A percentile compares a stretch with the other conserved stretches of the same genome.
phyloP scores from a whole-genome alignment of 2,113 vertebrate genomes.

The Lasiurus cinereus region DNA sequence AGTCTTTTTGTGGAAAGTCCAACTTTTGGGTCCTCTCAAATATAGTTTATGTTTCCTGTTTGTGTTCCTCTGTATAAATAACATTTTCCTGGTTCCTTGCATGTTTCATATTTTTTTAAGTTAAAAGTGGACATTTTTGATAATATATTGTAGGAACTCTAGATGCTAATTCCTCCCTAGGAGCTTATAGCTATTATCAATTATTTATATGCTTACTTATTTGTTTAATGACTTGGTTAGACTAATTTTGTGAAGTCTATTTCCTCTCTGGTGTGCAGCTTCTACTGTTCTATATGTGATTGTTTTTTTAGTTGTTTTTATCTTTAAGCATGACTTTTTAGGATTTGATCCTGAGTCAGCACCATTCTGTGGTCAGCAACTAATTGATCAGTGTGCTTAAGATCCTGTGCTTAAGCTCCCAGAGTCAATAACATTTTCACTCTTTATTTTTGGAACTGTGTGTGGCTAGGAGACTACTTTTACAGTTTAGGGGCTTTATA shows the following conservation, averaged over 20 bases:
- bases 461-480: not conserved
- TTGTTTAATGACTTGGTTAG: not conserved
- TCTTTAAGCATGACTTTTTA: not conserved
- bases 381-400: not conserved
- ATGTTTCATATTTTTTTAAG: not conserved
- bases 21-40: not conserved
- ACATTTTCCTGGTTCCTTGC: not conserved
- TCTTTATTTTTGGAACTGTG: not conserved
- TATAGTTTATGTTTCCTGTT: not conserved
- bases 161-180: not conserved
- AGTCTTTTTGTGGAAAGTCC: not conserved
- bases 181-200: not conserved
- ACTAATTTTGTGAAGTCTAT: not conserved
- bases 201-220: not conserved
- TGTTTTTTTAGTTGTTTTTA: not conserved
- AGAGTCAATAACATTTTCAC: not conserved
- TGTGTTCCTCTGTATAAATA: not conserved
- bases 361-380: not conserved
- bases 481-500: not conserved
- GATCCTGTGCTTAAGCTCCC: not conserved
- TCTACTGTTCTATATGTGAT: not conserved
- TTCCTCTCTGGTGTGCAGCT: not conserved
- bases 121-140: not conserved
- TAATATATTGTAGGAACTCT: too few relatives aligned
- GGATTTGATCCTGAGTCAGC: not conserved